Conservation (phyloP, 1,140 invertebrate genomes). For the Parapsyche elsis region DNA sequence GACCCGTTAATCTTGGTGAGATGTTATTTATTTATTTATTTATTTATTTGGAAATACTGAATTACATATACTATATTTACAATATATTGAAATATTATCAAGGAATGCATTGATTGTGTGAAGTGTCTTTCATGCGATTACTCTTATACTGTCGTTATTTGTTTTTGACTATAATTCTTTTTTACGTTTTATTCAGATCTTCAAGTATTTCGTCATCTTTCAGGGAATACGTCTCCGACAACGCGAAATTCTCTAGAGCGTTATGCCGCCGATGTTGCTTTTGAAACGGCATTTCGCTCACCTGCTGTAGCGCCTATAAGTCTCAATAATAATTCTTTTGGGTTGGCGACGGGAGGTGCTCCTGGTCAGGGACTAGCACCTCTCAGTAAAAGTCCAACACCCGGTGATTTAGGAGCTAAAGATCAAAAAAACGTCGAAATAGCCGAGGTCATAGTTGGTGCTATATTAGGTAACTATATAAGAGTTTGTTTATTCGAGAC, state of each 20-base stretch:
- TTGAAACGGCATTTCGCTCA: conserved; percentile 77
- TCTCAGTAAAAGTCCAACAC: conserved; percentile 87
- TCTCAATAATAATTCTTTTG: conserved; percentile 81
- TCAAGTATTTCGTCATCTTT: neutral
- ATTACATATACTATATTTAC: conserved; percentile 44
- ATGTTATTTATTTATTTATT: conserved; percentile 44
- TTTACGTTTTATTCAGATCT: too few relatives aligned
- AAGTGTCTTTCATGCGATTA: too few relatives aligned
- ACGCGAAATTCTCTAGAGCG: conserved; percentile 75
- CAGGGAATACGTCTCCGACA: conserved; percentile 72
- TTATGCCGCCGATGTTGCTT: conserved; percentile 74
- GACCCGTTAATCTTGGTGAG: conserved; percentile 74
- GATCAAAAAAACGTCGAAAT: conserved; percentile 92
- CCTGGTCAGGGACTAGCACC: conserved; percentile 81
- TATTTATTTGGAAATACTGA: neutral
- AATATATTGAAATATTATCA: neutral
- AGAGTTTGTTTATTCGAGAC: too few relatives aligned
- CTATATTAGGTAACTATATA: conserved; percentile 84
- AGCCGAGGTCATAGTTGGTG: conserved; percentile 94
- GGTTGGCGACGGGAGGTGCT: conserved; percentile 81
- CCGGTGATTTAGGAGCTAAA: conserved; percentile 78
- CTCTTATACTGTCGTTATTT: too few relatives aligned
- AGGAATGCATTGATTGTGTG: too few relatives aligned
- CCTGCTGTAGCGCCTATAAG: conserved; percentile 76
- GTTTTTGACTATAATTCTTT: too few relatives aligned